These are phyloP conservation scores for Osedax frankpressi DNA, from an alignment of 2,888 invertebrate species.

Conservation along the genomic window DNA sequence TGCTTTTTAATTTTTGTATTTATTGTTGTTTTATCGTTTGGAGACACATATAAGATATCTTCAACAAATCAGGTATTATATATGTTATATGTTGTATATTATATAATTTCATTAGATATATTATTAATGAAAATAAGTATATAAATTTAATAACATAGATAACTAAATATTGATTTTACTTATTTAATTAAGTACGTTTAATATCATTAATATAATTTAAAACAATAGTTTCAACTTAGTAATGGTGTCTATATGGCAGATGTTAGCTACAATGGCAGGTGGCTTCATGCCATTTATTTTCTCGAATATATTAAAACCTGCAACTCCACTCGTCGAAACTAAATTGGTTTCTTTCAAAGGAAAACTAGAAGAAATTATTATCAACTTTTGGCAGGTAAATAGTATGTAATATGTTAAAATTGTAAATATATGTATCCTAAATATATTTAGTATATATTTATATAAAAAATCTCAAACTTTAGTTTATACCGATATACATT, in stretches of 20 bases:
- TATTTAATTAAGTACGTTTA: too few relatives aligned
- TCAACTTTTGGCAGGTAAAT: conserved; percentile 34
- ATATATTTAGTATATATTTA: too few relatives aligned
- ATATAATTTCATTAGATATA: not conserved
- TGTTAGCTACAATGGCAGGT: conserved; percentile 27
- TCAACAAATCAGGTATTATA: conserved; percentile 22
- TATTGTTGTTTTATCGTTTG: conserved; percentile 41
- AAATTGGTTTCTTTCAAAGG: conserved; percentile 41
- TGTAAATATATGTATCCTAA: too few relatives aligned
- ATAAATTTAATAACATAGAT: not conserved
- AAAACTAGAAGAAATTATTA: conserved; percentile 41
- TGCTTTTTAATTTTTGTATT: conserved; percentile 41
- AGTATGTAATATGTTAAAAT: too few relatives aligned
- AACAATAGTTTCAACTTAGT: too few relatives aligned
- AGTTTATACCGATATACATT: too few relatives aligned
- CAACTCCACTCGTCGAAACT: conserved; percentile 29
- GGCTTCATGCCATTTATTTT: conserved; percentile 29
- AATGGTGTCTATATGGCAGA: conserved; percentile 16
- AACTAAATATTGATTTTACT: too few relatives aligned
- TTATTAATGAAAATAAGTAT: not conserved
- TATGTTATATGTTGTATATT: not conserved
- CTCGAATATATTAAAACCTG: conserved; percentile 25
- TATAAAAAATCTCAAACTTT: too few relatives aligned
- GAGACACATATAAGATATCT: conserved; percentile 27
- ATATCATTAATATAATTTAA: too few relatives aligned